Conservation (phyloP, 2,797 vertebrate species). For the Nasua narica region DNA sequence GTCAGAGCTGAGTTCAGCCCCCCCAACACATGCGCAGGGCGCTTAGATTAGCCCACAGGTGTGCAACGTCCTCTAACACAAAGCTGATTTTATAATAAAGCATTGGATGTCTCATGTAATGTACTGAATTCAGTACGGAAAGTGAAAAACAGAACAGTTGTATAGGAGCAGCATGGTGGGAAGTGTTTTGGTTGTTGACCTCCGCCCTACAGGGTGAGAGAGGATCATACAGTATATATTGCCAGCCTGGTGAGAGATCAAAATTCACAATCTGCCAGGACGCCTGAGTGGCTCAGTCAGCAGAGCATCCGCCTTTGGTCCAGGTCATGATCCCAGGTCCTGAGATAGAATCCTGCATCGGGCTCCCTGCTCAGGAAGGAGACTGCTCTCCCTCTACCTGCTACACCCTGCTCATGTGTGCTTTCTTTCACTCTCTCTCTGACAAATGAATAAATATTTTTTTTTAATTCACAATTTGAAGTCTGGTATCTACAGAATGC, state of each 20-base stretch:
- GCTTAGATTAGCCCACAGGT: background rate
- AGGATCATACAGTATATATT: background rate
- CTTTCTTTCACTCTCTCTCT: no score
- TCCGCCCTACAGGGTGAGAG: background rate
- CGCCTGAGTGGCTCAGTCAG: no score
- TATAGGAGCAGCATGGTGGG: background rate
- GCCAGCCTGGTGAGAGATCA: background rate
- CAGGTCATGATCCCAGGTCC: no score
- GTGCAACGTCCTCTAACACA: background rate
- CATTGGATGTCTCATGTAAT: background rate
- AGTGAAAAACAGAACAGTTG: background rate
- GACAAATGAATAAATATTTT: no score
- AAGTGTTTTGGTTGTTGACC: background rate
- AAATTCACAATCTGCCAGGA: background rate
- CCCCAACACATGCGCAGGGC: background rate
- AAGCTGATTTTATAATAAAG: background rate
- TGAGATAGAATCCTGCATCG: accelerated
- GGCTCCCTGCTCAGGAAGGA: no score
- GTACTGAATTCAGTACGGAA: background rate
- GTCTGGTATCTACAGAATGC: background rate
- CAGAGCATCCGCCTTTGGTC: no score
- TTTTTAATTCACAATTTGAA: background rate
- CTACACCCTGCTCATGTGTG: no score
- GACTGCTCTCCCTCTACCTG: no score
- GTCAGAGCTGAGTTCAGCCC: no score